These are phyloP conservation scores for Candidula unifasciata DNA, from an alignment of 2,888 invertebrate genomes.

Conservation along the genomic window DNA sequence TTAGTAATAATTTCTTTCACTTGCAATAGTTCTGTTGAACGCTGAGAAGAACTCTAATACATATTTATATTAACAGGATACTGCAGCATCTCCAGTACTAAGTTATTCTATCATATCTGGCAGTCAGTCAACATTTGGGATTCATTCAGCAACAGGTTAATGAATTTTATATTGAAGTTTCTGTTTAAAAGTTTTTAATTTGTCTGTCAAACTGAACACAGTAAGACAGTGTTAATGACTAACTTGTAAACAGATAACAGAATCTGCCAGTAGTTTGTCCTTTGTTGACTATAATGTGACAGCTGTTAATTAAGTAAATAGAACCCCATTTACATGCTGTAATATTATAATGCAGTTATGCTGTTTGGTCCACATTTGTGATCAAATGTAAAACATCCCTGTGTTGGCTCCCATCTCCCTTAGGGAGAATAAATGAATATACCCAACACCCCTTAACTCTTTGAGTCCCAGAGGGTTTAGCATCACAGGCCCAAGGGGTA, in stretches of 20 bases:
- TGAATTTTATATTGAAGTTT: neutral
- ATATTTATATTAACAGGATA: conserved; percentile 31
- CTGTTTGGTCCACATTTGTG: no score
- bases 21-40: neutral
- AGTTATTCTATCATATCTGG: conserved; percentile 57
- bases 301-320: no score
- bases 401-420: no score
- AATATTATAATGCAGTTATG: no score
- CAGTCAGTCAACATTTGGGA: conserved; percentile 51
- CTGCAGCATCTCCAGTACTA: conserved; percentile 41
- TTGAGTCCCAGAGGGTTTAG: no score
- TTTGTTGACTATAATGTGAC: no score
- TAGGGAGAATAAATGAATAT: no score
- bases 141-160: conserved; percentile 59
- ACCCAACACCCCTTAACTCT: no score
- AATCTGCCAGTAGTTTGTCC: neutral
- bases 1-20: neutral
- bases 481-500: no score
- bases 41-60: neutral
- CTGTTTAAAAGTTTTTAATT: no score
- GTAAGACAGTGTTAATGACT: neutral
- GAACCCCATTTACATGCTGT: no score
- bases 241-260: neutral
- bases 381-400: no score
- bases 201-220: neutral